These are phyloP conservation scores for Rhyacophila evoluta DNA, from an alignment of 2,888 invertebrate genomes.

Conservation along the genomic window DNA sequence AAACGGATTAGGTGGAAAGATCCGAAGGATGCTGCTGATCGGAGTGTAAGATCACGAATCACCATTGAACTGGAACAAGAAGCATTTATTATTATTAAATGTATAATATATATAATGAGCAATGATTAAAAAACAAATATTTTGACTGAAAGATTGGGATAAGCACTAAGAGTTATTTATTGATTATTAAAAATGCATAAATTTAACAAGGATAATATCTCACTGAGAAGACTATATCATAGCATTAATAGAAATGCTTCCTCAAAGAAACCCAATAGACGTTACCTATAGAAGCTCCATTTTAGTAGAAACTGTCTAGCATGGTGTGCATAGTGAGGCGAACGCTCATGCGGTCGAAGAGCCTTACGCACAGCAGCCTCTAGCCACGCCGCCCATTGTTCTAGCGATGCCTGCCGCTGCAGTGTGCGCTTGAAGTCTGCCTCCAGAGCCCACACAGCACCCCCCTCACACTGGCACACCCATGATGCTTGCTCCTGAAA, in stretches of 20 bases:
- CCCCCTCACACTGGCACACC: slow-evolving; percentile 96
- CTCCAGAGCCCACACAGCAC: slow-evolving; percentile 85
- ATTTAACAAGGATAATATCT: too few relatives aligned
- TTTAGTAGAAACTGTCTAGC: slow-evolving; percentile 95
- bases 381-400: slow-evolving; percentile 98
- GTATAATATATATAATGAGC: too few relatives aligned
- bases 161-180: too few relatives aligned
- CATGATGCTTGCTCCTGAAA: slow-evolving; percentile 79
- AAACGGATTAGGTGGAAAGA: slow-evolving; percentile 98
- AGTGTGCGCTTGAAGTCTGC: slow-evolving; percentile 93
- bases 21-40: slow-evolving; percentile 98
- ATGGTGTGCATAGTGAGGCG: slow-evolving; percentile 84
- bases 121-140: too few relatives aligned
- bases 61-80: slow-evolving; percentile 94
- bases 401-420: slow-evolving; percentile 92
- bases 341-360: slow-evolving; percentile 88
- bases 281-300: slow-evolving; percentile 96
- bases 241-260: too few relatives aligned
- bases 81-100: too few relatives aligned
- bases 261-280: too few relatives aligned
- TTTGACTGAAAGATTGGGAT: too few relatives aligned
- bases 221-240: too few relatives aligned
- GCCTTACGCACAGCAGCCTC: slow-evolving; percentile 93
- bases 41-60: slow-evolving; percentile 94
- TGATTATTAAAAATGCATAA: too few relatives aligned